These are phyloP conservation scores for Melanotaenia parkinsoni DNA, from an alignment of 2,797 vertebrate species.

Conservation along the genomic window DNA sequence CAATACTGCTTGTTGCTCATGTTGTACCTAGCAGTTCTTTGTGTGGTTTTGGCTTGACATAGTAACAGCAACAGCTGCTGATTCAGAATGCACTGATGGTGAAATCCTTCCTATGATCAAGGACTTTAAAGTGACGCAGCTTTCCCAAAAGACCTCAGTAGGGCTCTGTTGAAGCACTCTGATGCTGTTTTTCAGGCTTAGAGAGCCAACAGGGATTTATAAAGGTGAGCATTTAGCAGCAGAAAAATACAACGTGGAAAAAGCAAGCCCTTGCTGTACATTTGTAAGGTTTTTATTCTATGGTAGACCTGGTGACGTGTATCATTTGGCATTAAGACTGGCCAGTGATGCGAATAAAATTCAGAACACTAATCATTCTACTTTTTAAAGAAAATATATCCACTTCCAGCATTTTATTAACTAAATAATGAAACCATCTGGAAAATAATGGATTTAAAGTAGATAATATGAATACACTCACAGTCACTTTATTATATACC, in stretches of 20 bases:
- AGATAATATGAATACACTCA: too few species aligned
- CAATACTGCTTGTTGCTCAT: constrained; percentile 62
- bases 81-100: constrained; percentile 51
- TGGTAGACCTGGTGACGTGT: background rate
- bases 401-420: too few species aligned
- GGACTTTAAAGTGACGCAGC: constrained; percentile 59
- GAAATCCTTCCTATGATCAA: constrained; percentile 64
- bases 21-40: constrained; percentile 58
- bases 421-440: too few species aligned
- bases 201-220: constrained; percentile 38
- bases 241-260: background rate
- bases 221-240: background rate
- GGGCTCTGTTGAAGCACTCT: constrained; percentile 54
- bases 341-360: background rate
- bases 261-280: background rate
- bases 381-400: too few species aligned
- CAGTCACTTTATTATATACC: too few species aligned
- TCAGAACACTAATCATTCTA: background rate
- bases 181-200: constrained; percentile 39
- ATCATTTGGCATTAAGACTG: background rate
- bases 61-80: constrained; percentile 41
- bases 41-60: constrained; percentile 57
- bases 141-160: constrained; percentile 55
- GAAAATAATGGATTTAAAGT: too few species aligned
- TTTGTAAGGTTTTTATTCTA: background rate